Evolutionary conservation across 2,888 invertebrate genomes (phyloP).

Genomic region (Petrolisthes cinctipes): DNA sequence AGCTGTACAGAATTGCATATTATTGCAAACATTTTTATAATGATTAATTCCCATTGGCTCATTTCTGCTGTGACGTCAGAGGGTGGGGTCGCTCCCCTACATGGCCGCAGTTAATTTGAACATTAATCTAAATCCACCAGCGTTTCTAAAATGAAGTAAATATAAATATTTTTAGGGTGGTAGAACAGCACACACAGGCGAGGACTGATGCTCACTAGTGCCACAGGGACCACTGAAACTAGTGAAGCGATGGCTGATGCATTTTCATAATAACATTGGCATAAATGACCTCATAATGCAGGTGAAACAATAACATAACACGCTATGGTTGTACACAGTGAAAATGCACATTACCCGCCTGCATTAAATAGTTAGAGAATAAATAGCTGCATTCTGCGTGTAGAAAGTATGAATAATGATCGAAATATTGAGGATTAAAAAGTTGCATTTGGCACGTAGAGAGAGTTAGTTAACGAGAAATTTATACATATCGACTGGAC

Average conservation of each 20-base stretch:
- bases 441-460: no score
- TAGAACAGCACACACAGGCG: background rate
- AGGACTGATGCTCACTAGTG: background rate
- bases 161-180: slow-evolving; percentile 20
- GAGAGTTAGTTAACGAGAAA: no score
- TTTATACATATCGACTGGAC: no score
- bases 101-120: slow-evolving; percentile 45
- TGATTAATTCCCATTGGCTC: slow-evolving; percentile 56
- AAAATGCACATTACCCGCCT: background rate
- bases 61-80: slow-evolving; percentile 51
- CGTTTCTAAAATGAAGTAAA: slow-evolving; percentile 36
- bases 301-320: background rate
- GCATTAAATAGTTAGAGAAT: background rate
- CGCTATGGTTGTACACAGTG: background rate
- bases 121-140: slow-evolving; percentile 46
- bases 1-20: slow-evolving; percentile 38
- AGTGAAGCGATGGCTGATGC: background rate
- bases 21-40: slow-evolving; percentile 55
- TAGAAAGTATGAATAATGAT: background rate
- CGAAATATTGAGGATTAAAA: no score
- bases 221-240: background rate
- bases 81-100: slow-evolving; percentile 35
- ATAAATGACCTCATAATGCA: background rate
- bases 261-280: background rate
- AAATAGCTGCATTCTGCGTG: background rate